Conservation (phyloP, 2,888 invertebrate genomes). For the Imbricaverruca yamaguchii region DNA sequence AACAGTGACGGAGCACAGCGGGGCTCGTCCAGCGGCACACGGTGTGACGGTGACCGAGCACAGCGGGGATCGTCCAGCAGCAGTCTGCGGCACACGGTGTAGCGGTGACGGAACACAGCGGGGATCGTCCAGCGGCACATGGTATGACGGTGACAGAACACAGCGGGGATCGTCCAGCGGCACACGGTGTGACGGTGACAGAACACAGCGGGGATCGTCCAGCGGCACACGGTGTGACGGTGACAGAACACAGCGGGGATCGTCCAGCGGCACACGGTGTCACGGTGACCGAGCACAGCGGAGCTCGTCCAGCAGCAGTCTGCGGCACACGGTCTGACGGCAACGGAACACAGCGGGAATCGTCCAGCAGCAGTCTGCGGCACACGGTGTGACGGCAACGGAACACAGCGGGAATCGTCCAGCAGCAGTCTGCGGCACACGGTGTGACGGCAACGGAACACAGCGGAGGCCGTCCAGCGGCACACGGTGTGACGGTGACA, state of each 20-base stretch:
- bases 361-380: not conserved
- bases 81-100: no score
- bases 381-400: no score
- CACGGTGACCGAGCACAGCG: constrained; percentile 56
- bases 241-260: constrained; percentile 50
- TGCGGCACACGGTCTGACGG: constrained; percentile 22
- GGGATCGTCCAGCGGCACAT: no score
- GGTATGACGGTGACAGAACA: no score
- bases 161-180: no score
- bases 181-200: no score
- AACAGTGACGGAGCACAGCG: not conserved
- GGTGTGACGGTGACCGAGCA: no score
- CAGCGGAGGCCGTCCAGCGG: not conserved
- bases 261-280: constrained; percentile 58
- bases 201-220: no score
- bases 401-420: no score
- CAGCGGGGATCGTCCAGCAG: not conserved
- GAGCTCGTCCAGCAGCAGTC: constrained; percentile 49
- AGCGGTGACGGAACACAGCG: no score
- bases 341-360: no score
- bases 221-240: constrained; percentile 60
- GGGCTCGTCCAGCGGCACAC: not conserved
- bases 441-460: not conserved
- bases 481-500: no score
- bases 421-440: constrained; percentile 43